phyloP scores from a whole-genome alignment of 2,113 vertebrate genomes.

The Ochotona curzoniae region DNA sequence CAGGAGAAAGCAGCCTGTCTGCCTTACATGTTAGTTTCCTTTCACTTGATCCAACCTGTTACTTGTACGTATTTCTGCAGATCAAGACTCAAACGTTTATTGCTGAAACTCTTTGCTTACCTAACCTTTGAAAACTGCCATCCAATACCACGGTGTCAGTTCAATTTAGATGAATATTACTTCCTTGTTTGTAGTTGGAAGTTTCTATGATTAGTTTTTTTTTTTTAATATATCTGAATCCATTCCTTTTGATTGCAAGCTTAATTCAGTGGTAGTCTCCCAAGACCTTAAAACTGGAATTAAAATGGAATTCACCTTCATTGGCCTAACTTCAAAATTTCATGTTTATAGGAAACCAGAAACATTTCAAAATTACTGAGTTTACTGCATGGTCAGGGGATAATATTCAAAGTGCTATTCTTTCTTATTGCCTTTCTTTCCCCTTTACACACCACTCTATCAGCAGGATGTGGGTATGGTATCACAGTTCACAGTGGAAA shows the following conservation, averaged over 20 bases:
- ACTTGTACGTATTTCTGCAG: background rate
- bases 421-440: rapidly evolving
- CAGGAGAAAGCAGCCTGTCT: background rate
- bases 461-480: background rate
- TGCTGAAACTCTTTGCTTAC: background rate
- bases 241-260: background rate
- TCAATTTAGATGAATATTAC: background rate
- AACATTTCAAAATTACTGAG: background rate
- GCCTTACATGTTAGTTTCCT: background rate
- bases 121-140: slow-evolving; percentile 33
- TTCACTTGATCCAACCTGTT: background rate
- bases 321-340: background rate
- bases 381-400: background rate
- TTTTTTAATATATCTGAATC: background rate
- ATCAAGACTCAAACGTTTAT: background rate
- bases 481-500: rapidly evolving
- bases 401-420: background rate
- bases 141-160: background rate
- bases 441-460: background rate
- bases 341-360: background rate
- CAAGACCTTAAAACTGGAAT: background rate
- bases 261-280: background rate
- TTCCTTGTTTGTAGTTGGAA: background rate
- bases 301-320: background rate
- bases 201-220: background rate